Evolutionary conservation across 1,140 invertebrate species (phyloP).

Genomic region (Drusus annulatus): DNA sequence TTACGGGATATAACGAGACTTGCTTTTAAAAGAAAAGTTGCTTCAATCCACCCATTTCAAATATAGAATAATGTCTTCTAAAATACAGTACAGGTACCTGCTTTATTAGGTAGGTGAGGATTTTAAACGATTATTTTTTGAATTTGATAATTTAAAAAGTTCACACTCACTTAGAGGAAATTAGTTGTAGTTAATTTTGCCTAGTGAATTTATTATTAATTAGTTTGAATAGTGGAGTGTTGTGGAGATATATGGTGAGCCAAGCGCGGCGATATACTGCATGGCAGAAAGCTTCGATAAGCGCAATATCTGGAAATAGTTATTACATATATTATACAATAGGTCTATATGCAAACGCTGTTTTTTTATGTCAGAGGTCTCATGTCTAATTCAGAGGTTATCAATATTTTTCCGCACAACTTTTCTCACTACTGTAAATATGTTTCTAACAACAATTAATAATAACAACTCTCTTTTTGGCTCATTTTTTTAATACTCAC

Average conservation of each 20-base stretch:
- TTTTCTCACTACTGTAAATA: too few relatives aligned
- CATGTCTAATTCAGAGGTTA: slow-evolving; percentile 3
- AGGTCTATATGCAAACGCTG: slow-evolving; percentile 13
- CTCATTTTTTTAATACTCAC: too few relatives aligned
- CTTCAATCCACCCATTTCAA: too few relatives aligned
- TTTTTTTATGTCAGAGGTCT: slow-evolving; percentile 17
- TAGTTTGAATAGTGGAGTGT: neutral
- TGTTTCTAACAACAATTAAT: too few relatives aligned
- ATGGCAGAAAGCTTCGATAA: slow-evolving; percentile 9
- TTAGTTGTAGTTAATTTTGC: too few relatives aligned
- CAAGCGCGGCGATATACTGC: neutral
- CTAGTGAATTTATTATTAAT: neutral
- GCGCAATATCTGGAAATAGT: neutral
- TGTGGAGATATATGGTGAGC: neutral
- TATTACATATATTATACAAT: slow-evolving; percentile 13
- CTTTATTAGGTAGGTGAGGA: neutral
- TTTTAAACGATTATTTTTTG: neutral
- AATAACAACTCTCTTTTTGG: too few relatives aligned
- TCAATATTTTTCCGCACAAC: neutral
- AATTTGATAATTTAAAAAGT: too few relatives aligned
- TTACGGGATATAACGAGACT: too few relatives aligned
- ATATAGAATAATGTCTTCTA: too few relatives aligned
- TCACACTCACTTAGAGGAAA: too few relatives aligned
- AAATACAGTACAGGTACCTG: too few relatives aligned
- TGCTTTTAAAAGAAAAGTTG: too few relatives aligned